Evolutionary conservation across 2,113 vertebrate species (phyloP).

Genomic region (Phoenicopterus ruber): DNA sequence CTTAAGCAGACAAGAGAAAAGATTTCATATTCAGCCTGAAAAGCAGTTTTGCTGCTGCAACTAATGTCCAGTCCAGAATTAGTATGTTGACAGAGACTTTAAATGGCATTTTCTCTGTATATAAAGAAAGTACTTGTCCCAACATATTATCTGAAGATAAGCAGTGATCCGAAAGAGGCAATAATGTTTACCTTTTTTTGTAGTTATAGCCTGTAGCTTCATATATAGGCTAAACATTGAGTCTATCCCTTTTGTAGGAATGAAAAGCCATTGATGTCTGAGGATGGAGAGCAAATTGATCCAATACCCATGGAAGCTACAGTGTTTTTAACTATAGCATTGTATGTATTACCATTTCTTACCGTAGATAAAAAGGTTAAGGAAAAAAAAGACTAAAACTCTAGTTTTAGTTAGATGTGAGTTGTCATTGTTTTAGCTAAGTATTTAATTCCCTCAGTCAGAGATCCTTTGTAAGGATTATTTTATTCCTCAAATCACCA

Average conservation of each 20-base stretch:
- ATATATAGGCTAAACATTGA: neutral
- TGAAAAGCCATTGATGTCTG: neutral
- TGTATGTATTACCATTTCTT: neutral
- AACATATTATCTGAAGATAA: neutral
- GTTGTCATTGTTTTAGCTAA: neutral
- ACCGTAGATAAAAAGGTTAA: neutral
- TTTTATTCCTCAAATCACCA: neutral
- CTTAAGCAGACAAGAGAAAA: neutral
- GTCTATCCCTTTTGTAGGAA: neutral
- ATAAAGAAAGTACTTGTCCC: neutral
- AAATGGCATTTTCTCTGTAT: neutral
- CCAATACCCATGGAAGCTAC: accelerated
- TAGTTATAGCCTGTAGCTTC: neutral
- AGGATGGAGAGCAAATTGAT: neutral
- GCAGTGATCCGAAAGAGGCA: neutral
- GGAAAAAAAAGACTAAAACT: neutral
- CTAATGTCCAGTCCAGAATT: neutral
- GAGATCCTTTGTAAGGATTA: neutral
- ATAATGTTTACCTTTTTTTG: neutral
- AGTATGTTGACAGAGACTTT: neutral
- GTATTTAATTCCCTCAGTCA: neutral
- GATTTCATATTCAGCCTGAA: neutral
- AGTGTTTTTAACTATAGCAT: neutral
- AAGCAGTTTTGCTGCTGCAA: neutral
- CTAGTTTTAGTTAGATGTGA: neutral